Evolutionary conservation across 2,113 vertebrate genomes (phyloP), one percentile per base, ranked within the genome.

Genomic region (Cynocephalus volans): DNA sequence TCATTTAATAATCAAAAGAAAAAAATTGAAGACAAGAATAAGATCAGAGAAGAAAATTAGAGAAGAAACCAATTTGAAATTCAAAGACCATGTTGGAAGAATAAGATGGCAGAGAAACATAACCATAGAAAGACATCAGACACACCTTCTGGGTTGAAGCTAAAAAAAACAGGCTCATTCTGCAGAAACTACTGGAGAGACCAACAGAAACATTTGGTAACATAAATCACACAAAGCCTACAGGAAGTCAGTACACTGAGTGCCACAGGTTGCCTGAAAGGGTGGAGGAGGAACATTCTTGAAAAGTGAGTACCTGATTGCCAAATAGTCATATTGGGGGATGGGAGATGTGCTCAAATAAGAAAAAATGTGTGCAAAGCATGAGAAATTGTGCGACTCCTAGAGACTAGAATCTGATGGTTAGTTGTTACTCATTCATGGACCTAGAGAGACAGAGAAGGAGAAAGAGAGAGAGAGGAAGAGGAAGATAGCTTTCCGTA

Each of bases 41-140:
- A 73, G 23, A 73, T 45, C 45, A 70, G 52, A 84, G 33, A 83
- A 60, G 23, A 70, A 87, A 87, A 65, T 70, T 72, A 36, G 56
- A 93, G 65, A 93, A 72, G 62, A 81, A 73, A 75, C 64, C 31
- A 50, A 76, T n/a, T 56, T 50, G 67, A 96, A 52, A 21, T 70
- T 69, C 76, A 90, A 50, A 94, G 88, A 72, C 36, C 31, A 50
- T 15, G 26, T 45, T 52, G 75, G 33, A 92, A 86, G 54, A 67
- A n/a, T 81, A 36, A 67, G 77, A 60, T n/a, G 28, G 31, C 56
- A 60, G 52, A 81, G 62, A 94, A 90, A 54, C 54, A 52, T 58
- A 65, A 81, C 26, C 11, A 2, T 48, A 70, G 41, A 41, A 79
- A 86, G 41, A 28, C 69, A 52, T 26, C 45, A 94, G 58, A 89